Percentiles rank a stretch among this genome's conserved stretches.
Evolutionary conservation across 2,113 vertebrate species (phyloP).

Genomic region (Ursus arctos): DNA sequence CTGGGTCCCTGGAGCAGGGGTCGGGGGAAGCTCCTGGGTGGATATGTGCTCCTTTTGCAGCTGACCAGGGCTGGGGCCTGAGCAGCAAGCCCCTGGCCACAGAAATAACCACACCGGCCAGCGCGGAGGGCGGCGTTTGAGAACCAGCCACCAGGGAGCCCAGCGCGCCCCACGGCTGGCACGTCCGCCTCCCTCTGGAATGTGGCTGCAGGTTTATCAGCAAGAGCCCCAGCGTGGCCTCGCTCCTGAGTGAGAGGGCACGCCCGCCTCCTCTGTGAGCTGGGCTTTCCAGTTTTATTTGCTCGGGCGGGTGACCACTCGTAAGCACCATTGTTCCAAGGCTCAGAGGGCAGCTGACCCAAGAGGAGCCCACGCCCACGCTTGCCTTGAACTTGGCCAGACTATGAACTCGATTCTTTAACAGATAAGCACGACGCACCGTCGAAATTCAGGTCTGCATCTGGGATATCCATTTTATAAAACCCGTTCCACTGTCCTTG

Average conservation of each 20-base stretch:
- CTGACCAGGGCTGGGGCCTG: not conserved
- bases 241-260: not conserved
- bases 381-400: not conserved
- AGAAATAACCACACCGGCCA: not conserved
- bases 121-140: not conserved
- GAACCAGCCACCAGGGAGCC: not conserved
- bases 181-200: not conserved
- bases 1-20: not conserved
- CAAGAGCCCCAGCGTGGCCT: not conserved
- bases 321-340: not conserved
- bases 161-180: not conserved
- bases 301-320: fast-evolving
- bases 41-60: too few species aligned
- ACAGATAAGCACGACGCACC: fast-evolving
- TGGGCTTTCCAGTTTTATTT: not conserved
- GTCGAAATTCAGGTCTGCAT: not conserved
- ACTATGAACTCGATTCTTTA: not conserved
- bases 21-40: fast-evolving
- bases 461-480: fast-evolving
- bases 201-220: not conserved
- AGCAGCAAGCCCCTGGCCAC: not conserved
- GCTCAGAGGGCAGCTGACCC: not conserved
- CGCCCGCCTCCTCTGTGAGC: not conserved
- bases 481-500: not conserved
- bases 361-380: fast-evolving